A percentile compares a stretch with the other conserved stretches of the same genome.
Evolutionary conservation across 2,113 vertebrate species (phyloP).

Genomic region (Pangasianodon hypophthalmus): DNA sequence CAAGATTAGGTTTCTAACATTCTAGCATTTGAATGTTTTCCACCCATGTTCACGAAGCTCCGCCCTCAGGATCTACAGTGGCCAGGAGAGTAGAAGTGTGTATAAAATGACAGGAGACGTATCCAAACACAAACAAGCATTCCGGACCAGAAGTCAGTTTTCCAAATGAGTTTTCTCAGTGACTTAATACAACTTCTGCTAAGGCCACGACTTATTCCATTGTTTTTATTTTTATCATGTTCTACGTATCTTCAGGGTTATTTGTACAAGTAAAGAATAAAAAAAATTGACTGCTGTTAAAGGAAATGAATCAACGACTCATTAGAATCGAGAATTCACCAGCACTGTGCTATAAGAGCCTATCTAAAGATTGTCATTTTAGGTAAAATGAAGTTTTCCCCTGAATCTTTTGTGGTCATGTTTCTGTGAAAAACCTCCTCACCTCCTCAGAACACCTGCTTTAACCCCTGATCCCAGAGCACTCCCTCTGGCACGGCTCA

Average conservation of each 20-base stretch:
- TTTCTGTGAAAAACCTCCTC: background rate
- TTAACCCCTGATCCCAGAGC: background rate
- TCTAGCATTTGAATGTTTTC: no score
- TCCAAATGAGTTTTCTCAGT: no score
- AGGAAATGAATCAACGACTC: background rate
- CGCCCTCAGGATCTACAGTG: no score
- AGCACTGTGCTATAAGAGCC: background rate
- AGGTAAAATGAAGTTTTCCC: background rate
- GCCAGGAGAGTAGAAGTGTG: no score
- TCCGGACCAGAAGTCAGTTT: no score
- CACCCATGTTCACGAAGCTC: no score
- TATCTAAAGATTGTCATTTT: background rate
- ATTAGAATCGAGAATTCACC: background rate
- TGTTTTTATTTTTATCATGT: no score
- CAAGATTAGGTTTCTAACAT: no score
- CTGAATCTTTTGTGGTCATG: background rate
- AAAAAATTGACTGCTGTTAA: background rate
- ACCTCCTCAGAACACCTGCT: conserved; percentile 15
- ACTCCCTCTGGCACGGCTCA: background rate
- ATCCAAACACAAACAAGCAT: no score
- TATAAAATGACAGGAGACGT: no score
- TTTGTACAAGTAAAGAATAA: no score
- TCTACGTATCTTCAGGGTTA: no score
- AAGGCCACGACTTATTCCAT: background rate
- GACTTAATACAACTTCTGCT: background rate